Evolutionary conservation across 2,888 invertebrate genomes (phyloP).

Genomic region (Drosophila cyrtoloma): DNA sequence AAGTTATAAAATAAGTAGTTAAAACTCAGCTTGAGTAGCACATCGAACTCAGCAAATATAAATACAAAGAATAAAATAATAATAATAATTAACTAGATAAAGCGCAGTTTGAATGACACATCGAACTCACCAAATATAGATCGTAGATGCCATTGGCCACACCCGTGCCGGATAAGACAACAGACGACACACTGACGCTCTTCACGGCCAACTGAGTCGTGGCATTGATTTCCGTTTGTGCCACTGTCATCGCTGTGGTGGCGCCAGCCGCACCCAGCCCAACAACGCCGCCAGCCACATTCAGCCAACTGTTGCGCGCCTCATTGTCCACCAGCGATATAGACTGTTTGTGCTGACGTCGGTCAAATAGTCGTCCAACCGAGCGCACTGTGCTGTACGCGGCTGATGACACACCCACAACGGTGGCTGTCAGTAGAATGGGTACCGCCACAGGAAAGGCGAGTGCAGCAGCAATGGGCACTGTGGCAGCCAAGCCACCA

Average conservation of each 20-base stretch:
- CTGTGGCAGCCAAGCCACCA: slow-evolving; percentile 67
- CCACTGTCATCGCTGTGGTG: slow-evolving; percentile 54
- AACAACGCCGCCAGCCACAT: slow-evolving; percentile 75
- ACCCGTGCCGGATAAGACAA: slow-evolving; percentile 76
- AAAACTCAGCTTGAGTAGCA: no score
- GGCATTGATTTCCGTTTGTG: slow-evolving; percentile 53
- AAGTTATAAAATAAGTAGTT: no score
- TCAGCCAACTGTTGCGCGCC: slow-evolving; percentile 77
- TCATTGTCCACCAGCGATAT: slow-evolving; percentile 63
- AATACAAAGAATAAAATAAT: no score
- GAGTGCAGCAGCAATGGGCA: slow-evolving; percentile 59
- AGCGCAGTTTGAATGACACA: neutral
- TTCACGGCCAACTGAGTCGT: slow-evolving; percentile 70
- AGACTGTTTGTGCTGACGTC: slow-evolving; percentile 73
- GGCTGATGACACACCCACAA: slow-evolving; percentile 61
- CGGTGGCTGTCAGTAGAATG: slow-evolving; percentile 59
- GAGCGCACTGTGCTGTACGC: slow-evolving; percentile 74
- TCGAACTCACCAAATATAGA: slow-evolving; percentile 60
- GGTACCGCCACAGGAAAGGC: slow-evolving; percentile 62
- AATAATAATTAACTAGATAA: no score
- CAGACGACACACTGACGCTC: slow-evolving; percentile 77
- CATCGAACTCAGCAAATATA: no score
- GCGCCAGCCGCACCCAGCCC: slow-evolving; percentile 73
- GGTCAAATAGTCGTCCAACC: slow-evolving; percentile 56
- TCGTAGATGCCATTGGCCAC: slow-evolving; percentile 75